phyloP scores from a whole-genome alignment of 2,113 vertebrate species.

The Podilymbus podiceps region DNA sequence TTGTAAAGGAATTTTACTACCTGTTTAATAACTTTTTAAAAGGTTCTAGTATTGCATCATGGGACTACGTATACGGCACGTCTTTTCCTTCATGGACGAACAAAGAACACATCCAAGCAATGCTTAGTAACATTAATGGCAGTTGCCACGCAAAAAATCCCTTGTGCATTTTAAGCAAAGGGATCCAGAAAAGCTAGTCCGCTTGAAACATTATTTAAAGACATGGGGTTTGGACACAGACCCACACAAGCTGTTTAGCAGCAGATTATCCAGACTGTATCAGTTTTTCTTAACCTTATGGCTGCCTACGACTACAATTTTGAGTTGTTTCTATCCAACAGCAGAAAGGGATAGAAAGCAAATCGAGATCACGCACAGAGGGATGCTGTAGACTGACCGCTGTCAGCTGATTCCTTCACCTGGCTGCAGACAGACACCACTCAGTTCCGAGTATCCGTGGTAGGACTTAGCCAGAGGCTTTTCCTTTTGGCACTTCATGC shows the following conservation, averaged over 20 bases:
- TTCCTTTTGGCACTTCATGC: neutral
- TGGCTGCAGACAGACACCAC: neutral
- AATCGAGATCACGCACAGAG: neutral
- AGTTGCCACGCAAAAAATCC: neutral
- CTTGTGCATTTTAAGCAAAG: neutral
- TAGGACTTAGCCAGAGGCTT: neutral
- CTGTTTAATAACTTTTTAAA: conserved; percentile 66
- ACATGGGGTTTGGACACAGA: neutral
- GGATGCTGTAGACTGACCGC: neutral
- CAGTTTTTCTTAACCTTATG: neutral
- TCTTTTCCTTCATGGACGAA: conserved; percentile 5
- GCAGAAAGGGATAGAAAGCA: neutral
- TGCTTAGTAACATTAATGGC: neutral
- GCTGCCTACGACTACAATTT: neutral
- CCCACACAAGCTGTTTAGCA: conserved; percentile 9
- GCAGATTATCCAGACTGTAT: conserved; percentile 21
- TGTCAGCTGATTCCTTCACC: neutral
- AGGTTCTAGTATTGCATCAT: conserved; percentile 31
- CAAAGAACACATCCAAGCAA: neutral
- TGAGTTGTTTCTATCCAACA: neutral
- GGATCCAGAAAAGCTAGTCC: neutral
- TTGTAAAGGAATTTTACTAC: conserved; percentile 48
- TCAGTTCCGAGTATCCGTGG: rapidly evolving
- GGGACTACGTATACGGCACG: neutral
- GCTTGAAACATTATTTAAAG: conserved; percentile 36